phyloP scores from a whole-genome alignment of 2,888 invertebrate species.

The Halictus ligatus region DNA sequence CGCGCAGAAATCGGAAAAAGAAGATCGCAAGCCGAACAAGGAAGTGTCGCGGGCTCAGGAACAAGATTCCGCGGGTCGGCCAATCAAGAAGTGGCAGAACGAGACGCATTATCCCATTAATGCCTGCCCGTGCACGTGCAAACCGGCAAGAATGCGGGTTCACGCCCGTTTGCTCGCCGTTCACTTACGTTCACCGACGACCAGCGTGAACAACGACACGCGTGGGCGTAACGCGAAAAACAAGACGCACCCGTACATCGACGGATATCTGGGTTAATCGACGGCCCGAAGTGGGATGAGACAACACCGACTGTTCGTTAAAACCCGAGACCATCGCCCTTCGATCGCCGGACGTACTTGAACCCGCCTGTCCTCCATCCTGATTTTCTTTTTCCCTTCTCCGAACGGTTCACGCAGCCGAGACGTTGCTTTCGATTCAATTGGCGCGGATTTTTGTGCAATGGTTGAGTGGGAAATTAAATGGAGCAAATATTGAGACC shows the following conservation, averaged over 20 bases:
- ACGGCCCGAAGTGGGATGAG: constrained; percentile 60
- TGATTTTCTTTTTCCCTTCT: not conserved
- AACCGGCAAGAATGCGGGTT: constrained; percentile 30
- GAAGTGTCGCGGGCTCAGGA: not conserved
- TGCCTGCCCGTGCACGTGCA: constrained; percentile 11
- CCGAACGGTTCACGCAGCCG: not conserved
- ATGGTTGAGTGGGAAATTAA: no score
- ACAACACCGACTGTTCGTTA: constrained; percentile 24
- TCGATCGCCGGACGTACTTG: constrained; percentile 10
- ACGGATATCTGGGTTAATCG: constrained; percentile 67
- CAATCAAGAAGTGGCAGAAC: constrained; percentile 21
- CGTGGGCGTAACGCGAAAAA: constrained; percentile 51
- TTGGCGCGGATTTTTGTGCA: not conserved
- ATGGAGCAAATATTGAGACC: no score
- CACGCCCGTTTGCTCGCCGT: constrained; percentile 16
- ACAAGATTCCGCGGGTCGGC: constrained; percentile 11
- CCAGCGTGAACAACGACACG: constrained; percentile 7
- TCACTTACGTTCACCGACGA: constrained; percentile 21
- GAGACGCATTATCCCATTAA: constrained; percentile 39
- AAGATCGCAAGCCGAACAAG: not conserved
- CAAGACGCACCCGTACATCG: constrained; percentile 27
- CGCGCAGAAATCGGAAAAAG: not conserved
- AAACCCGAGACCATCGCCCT: constrained; percentile 11
- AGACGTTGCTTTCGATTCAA: not conserved
- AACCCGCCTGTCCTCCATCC: constrained; percentile 1